A percentile compares a stretch with the other conserved stretches of the same genome.
Evolutionary conservation across 2,888 invertebrate genomes (phyloP).

Genomic region (Alsophila aescularia): DNA sequence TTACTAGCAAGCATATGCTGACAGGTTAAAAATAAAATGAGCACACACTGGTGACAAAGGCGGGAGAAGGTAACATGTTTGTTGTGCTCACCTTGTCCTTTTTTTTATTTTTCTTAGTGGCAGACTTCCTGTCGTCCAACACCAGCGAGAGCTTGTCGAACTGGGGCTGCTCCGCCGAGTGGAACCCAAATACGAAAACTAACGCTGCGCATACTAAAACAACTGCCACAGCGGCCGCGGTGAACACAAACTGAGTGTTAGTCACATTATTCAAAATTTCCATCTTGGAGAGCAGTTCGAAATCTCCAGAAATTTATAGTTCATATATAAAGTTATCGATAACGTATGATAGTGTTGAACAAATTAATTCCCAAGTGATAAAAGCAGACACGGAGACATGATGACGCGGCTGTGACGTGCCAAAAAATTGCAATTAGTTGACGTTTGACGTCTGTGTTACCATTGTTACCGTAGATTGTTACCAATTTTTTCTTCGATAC

Average conservation of each 20-base stretch:
- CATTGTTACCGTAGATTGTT: no score
- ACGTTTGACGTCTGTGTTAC: slow-evolving; percentile 44
- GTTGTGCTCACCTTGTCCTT: slow-evolving; percentile 85
- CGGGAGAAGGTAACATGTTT: slow-evolving; percentile 50
- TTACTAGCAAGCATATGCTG: slow-evolving; percentile 66
- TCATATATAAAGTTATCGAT: slow-evolving; percentile 78
- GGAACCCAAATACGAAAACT: slow-evolving; percentile 92
- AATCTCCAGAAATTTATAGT: slow-evolving; percentile 63
- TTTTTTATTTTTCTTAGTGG: slow-evolving; percentile 87
- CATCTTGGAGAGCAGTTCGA: slow-evolving; percentile 75
- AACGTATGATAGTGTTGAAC: slow-evolving; percentile 78
- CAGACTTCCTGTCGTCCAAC: slow-evolving; percentile 87
- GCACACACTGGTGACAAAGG: slow-evolving; percentile 57
- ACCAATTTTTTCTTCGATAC: slow-evolving; percentile 1
- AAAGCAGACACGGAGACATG: slow-evolving; percentile 85
- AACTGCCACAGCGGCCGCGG: slow-evolving; percentile 84
- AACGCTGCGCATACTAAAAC: slow-evolving; percentile 89
- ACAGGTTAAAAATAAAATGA: slow-evolving; percentile 82
- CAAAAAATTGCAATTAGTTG: slow-evolving; percentile 73
- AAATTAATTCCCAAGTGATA: slow-evolving; percentile 81
- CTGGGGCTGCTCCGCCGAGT: slow-evolving; percentile 91
- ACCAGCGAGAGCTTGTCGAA: slow-evolving; percentile 88
- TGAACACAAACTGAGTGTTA: slow-evolving; percentile 83
- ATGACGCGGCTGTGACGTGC: slow-evolving; percentile 89
- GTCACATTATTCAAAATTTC: slow-evolving; percentile 85